Percentiles rank a stretch among this genome's conserved stretches.
phyloP scores from a whole-genome alignment of 2,797 vertebrate species.

The Siniperca scherzeri region DNA sequence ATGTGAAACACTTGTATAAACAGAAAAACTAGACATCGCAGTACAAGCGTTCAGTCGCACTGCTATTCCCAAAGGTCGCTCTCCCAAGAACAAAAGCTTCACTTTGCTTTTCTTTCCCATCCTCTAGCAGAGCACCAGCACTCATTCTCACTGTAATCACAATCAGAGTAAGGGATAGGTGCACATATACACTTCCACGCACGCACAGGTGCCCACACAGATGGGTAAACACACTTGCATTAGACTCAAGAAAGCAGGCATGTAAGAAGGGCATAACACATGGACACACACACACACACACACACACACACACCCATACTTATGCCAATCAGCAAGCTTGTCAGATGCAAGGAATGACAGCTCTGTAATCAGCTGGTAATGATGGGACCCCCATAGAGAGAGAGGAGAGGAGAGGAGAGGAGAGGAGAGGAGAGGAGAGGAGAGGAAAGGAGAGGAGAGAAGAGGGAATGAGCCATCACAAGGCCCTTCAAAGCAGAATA shows the following conservation, averaged over 20 bases:
- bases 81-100: conserved; percentile 52
- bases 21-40: conserved; percentile 39
- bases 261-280: conserved; percentile 43
- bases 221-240: conserved; percentile 55
- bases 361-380: conserved; percentile 80
- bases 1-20: conserved; percentile 48
- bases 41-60: conserved; percentile 16
- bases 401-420: conserved; percentile 18
- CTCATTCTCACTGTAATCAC: conserved; percentile 62
- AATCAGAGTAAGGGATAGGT: conserved; percentile 71
- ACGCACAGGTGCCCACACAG: conserved; percentile 60
- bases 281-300: conserved; percentile 33
- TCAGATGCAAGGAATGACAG: conserved; percentile 66
- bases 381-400: conserved; percentile 55
- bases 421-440: conserved; percentile 14
- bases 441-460: conserved; percentile 15
- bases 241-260: conserved; percentile 52
- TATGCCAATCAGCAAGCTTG: conserved; percentile 71
- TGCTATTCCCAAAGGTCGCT: conserved; percentile 35
- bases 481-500: conserved; percentile 65
- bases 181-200: conserved; percentile 24
- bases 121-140: conserved; percentile 21
- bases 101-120: conserved; percentile 14
- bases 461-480: conserved; percentile 63
- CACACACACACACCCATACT: conserved; percentile 43